These are phyloP conservation scores for Hoplodrina ambigua DNA, from an alignment of 2,888 invertebrate species.

Conservation along the genomic window DNA sequence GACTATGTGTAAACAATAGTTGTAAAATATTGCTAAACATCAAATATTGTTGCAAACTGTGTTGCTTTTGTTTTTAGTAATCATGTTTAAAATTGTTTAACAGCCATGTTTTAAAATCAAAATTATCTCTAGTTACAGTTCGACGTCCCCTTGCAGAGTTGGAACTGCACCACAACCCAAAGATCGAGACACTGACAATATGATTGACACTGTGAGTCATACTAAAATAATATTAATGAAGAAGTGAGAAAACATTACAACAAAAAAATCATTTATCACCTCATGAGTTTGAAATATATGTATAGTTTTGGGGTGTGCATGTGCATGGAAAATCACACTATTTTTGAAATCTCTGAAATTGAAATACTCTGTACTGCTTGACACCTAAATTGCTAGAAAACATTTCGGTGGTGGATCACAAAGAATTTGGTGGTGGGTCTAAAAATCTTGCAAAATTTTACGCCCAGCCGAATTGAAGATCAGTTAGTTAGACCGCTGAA, in stretches of 20 bases:
- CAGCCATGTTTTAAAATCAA: constrained; percentile 21
- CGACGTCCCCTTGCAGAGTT: constrained; percentile 90
- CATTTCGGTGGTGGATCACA: constrained; percentile 58
- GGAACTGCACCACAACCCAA: constrained; percentile 86
- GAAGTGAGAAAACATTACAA: neutral
- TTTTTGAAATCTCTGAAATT: neutral
- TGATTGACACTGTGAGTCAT: constrained; percentile 70
- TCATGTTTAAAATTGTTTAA: neutral
- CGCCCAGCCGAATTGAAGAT: constrained; percentile 37
- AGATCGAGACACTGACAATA: constrained; percentile 72
- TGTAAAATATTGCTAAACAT: too few species aligned
- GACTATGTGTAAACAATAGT: too few species aligned
- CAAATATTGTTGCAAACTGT: too few species aligned
- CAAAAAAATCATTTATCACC: neutral
- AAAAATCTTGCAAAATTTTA: constrained; percentile 3
- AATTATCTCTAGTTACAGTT: constrained; percentile 83
- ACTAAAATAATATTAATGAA: neutral
- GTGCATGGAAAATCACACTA: constrained; percentile 35
- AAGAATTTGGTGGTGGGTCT: constrained; percentile 45
- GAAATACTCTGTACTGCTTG: constrained; percentile 30
- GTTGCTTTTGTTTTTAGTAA: too few species aligned
- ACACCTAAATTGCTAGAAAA: constrained; percentile 33
- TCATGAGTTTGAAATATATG: neutral
- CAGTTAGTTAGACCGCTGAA: constrained; percentile 54
- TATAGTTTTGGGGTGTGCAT: constrained; percentile 20